Evolutionary conservation across 2,113 vertebrate genomes (phyloP).

Genomic region (Pygoscelis antarcticus): DNA sequence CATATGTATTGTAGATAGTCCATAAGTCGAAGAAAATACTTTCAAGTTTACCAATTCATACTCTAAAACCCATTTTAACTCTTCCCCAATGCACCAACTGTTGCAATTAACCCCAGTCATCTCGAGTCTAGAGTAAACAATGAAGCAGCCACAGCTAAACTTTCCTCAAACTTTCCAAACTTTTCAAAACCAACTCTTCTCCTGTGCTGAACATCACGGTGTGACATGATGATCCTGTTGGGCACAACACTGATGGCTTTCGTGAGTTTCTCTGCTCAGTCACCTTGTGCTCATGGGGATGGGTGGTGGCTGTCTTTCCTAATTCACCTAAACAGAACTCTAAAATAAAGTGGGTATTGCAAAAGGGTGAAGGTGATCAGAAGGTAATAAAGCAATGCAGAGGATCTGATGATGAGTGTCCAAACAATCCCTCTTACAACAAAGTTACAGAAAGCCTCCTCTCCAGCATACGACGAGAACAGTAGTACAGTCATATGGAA

Average conservation of each 20-base stretch:
- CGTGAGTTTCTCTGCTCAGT: neutral
- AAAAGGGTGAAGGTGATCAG: neutral
- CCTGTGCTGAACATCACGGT: neutral
- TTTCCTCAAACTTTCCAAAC: neutral
- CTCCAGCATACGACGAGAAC: neutral
- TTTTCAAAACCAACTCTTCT: neutral
- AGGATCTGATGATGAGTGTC: neutral
- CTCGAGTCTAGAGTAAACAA: neutral
- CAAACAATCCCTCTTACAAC: neutral
- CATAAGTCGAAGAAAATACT: neutral
- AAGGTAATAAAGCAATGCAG: neutral
- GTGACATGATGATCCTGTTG: neutral
- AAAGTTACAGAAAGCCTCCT: neutral
- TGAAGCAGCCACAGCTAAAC: neutral
- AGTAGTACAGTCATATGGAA: neutral
- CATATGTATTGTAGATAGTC: neutral
- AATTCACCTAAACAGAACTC: neutral
- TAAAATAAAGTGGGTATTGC: neutral
- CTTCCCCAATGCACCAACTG: neutral
- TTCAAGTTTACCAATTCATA: neutral
- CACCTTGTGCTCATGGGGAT: accelerated
- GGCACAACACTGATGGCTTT: neutral
- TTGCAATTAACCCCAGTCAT: neutral
- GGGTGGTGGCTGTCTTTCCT: neutral
- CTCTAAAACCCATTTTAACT: neutral